Evolutionary conservation across 2,888 invertebrate genomes (phyloP).

Genomic region (Drepanosiphum platanoidis): DNA sequence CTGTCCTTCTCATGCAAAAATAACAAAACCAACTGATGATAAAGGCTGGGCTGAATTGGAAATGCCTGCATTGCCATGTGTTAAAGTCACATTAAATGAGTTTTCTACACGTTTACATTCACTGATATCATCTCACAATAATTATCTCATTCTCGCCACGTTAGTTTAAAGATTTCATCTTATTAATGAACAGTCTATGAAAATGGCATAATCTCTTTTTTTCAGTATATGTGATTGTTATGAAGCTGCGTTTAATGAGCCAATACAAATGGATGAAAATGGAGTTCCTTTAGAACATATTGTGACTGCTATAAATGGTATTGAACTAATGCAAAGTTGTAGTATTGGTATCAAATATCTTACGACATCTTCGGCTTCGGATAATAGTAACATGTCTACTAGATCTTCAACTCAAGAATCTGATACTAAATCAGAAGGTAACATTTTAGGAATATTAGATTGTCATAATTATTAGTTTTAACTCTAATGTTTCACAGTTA

Average conservation of each 20-base stretch:
- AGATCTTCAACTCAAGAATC: constrained; percentile 58
- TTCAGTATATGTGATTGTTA: constrained; percentile 85
- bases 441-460: neutral
- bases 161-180: constrained; percentile 67
- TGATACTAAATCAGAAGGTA: constrained; percentile 60
- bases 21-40: constrained; percentile 66
- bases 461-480: neutral
- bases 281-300: constrained; percentile 92
- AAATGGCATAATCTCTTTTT: neutral
- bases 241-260: constrained; percentile 75
- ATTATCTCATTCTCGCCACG: constrained; percentile 82
- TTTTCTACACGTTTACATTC: constrained; percentile 76
- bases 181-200: neutral
- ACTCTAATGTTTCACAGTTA: constrained; percentile 16
- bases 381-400: constrained; percentile 50
- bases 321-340: constrained; percentile 70
- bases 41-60: constrained; percentile 81
- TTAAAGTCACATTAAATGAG: constrained; percentile 71
- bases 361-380: constrained; percentile 44
- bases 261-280: constrained; percentile 72
- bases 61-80: constrained; percentile 74
- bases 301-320: constrained; percentile 82
- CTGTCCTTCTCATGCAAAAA: constrained; percentile 62
- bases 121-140: constrained; percentile 79
- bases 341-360: constrained; percentile 63